Conservation (phyloP, 2,888 invertebrate genomes). For the Anagyrus pseudococci region DNA sequence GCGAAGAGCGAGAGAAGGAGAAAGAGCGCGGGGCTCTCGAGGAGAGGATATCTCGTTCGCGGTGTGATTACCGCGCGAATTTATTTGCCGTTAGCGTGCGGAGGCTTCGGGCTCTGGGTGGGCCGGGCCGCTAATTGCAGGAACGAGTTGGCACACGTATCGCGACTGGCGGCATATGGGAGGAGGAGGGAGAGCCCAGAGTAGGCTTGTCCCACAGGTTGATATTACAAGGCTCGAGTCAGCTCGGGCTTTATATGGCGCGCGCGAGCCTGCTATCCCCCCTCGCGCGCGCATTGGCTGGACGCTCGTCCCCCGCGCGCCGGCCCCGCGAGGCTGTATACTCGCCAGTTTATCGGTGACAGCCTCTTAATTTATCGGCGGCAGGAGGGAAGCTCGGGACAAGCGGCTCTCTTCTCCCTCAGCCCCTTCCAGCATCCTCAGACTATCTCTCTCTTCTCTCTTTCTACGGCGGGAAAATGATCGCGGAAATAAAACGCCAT, state of each 20-base stretch:
- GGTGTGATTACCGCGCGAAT: slow-evolving; percentile 25
- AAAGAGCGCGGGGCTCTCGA: slow-evolving; percentile 1
- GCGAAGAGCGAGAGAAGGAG: slow-evolving; percentile 26
- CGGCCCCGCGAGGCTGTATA: slow-evolving; percentile 25
- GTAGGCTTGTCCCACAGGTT: background rate
- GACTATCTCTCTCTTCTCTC: no score
- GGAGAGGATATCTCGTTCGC: no score
- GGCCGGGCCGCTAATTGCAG: slow-evolving; percentile 24
- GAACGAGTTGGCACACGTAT: slow-evolving; percentile 1
- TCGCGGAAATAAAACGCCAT: slow-evolving; percentile 24
- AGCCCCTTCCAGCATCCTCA: no score
- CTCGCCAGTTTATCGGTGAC: slow-evolving; percentile 35
- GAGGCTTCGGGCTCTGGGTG: slow-evolving; percentile 17
- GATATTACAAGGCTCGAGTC: background rate
- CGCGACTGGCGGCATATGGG: background rate
- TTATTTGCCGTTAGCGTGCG: slow-evolving; percentile 33
- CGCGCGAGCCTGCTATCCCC: no score
- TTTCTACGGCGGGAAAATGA: slow-evolving; percentile 14
- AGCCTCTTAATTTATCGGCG: slow-evolving; percentile 27
- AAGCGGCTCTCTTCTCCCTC: background rate
- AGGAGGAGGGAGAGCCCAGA: background rate
- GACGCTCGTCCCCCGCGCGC: background rate
- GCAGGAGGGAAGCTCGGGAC: slow-evolving; percentile 2
- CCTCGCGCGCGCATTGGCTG: no score
- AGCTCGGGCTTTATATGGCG: no score